Conservation (phyloP, 2,113 vertebrate species). For the Brachyhypopomus occidentalis region DNA sequence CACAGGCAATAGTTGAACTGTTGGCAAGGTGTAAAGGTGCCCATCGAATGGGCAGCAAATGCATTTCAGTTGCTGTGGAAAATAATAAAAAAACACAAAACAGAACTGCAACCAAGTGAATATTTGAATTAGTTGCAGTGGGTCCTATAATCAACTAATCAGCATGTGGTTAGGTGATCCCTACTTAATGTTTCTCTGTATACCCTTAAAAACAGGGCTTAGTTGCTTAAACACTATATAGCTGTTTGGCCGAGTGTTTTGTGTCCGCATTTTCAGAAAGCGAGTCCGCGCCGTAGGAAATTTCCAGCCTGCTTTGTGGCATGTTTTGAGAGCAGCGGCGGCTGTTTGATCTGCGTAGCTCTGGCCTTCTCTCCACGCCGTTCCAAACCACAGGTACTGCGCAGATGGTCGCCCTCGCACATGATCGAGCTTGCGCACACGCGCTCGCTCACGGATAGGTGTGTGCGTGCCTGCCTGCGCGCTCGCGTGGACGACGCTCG, state of each 20-base stretch:
- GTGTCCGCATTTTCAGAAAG: neutral
- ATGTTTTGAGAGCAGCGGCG: slow-evolving; percentile 56
- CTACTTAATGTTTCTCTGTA: neutral
- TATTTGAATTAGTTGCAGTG: slow-evolving; percentile 4
- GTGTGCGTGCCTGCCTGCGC: slow-evolving; percentile 2
- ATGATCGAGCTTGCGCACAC: slow-evolving; percentile 50
- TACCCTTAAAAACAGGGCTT: slow-evolving; percentile 27
- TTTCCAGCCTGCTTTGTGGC: slow-evolving; percentile 62
- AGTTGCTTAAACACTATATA: slow-evolving; percentile 41
- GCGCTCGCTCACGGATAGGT: slow-evolving; percentile 5
- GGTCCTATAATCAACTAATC: neutral
- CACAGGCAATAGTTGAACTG: neutral
- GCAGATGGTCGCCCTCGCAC: slow-evolving; percentile 65
- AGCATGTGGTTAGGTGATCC: slow-evolving; percentile 12
- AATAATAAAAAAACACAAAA: neutral
- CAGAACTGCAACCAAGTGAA: neutral
- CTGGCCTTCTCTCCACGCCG: slow-evolving; percentile 49
- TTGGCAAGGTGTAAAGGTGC: neutral
- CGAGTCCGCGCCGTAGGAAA: slow-evolving; percentile 59
- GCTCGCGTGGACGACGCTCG: neutral
- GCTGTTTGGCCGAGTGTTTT: neutral
- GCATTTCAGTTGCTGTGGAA: neutral
- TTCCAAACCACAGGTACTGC: slow-evolving; percentile 59
- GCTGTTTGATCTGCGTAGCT: slow-evolving; percentile 66
- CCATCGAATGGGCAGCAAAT: neutral